Base-by-base conservation (phyloP, 2,888 invertebrate species). In the Elegia similella region DNA sequence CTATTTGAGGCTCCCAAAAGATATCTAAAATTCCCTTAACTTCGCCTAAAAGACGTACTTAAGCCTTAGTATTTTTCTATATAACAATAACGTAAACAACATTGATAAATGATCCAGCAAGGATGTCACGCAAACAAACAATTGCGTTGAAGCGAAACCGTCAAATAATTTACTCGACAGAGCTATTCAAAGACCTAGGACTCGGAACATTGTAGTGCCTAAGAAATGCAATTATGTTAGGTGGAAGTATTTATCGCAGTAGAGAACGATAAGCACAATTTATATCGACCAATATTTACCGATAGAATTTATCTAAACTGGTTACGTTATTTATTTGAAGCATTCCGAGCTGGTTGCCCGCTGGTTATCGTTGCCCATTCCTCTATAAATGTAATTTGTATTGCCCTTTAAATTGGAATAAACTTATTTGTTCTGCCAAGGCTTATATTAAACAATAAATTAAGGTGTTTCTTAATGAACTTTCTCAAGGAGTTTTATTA, bases 331-430 rank as follows among this genome's bases (percentile, higher is more conserved):
- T 86, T 86, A 86, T 88, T 86, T 79, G 79, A 76, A 79, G 76
- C 78, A 82, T 81, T 84, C 70, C 70, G 69, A 88, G 85, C 89
- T 85, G 88, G 88, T 88, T 88, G 81, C 79, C 70, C 73, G 78
- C 72, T 75, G 78, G 74, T 80, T 86, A 85, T 85, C 86, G 74
- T 72, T 76, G 74, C 79, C 76, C 78, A 76, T 81, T 78, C 79
- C 69, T 80, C 84, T 76, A 87, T 86, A 86, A 88, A 87, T 77
- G 84, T 87, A 82, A 86, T 87, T 86, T 86, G 84, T 87, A 83
- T 80, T 76, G 75, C 76, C 81, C 73, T 72, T 78, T 76, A 80
- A 84, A 84, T 85, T 84, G 80, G 80, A 79, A 84, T 82, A 78
- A 81, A 80, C 79, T 81, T 81, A 85, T 85, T 86, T 84, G 82